Evolutionary conservation across 64 coral and sea anemone genomes (phyloP), one percentile per base, ranked within the genome.

Genomic region (Orbicella faveolata): DNA sequence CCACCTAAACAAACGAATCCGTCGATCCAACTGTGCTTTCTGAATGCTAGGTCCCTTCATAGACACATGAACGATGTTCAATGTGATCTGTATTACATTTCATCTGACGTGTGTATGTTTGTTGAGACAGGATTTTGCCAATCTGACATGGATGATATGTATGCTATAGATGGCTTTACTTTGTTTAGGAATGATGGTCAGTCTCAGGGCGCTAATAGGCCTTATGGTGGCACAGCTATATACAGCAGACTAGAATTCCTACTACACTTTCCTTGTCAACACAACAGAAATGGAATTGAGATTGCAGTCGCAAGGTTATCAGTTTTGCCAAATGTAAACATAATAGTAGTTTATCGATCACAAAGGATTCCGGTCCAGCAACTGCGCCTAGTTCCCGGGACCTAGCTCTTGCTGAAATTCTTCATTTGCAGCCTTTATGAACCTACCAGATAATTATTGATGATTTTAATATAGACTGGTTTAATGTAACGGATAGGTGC

Each of bases 391-490:
- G 44, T 2, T 48, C 44, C 75, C 51, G 34, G 30, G 30, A 30
- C 30, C 30, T 30, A 48, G 44, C 44, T 48, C 44, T 48, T 48
- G 44, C 44, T 48, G 44, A 48, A 48, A 72, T 48, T 68, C 34
- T 87, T 33, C 30, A 87, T 51, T 68, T 21, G 14, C n/a, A 72
- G 48, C 20, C 83, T 33, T 75, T 36, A 30, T 70, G 66, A 72
- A 10, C 64, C 69, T 72, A 70, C 17, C 69, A 87, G 35, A 30
- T 87, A 68, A 70, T 87, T 68, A 30, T 87, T 68, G 65, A 65
- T 17, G 83, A 87, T 68, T 87, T 87, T 65, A 87, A 87, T 87
- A 65, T 73, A 65, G 73, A 87, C 64, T 87, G 83, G 83, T 87
- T 73, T 44, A 44, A 73, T 87, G 26, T 19, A 12, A 87, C 26